A percentile compares a stretch with the other conserved stretches of the same genome.
Conservation (phyloP, 1,140 invertebrate genomes). For the Teleogryllus occipitalis region DNA sequence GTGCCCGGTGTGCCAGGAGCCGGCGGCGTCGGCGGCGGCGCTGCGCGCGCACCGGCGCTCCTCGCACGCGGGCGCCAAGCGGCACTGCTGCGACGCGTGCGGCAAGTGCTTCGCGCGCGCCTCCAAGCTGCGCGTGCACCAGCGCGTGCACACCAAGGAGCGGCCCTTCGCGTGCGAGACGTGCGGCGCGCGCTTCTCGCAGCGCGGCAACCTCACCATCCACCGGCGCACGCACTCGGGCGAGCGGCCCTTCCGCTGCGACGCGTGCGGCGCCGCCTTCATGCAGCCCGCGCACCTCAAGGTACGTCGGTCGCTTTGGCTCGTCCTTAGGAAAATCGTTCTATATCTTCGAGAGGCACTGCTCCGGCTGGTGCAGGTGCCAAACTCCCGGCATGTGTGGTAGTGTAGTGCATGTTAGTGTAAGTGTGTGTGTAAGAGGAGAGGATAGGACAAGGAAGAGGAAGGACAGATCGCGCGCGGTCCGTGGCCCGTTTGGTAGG, state of each 20-base stretch:
- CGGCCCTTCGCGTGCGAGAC: constrained; percentile 55
- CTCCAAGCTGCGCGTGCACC: constrained; percentile 56
- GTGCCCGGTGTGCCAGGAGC: no score
- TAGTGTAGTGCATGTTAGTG: no score
- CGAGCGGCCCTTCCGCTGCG: constrained; percentile 69
- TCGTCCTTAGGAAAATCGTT: no score
- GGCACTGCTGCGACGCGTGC: constrained; percentile 47
- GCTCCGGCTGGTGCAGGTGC: no score
- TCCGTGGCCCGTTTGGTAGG: no score
- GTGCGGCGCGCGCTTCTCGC: constrained; percentile 52
- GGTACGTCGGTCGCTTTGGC: no score
- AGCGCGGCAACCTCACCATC: constrained; percentile 52
- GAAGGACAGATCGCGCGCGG: no score
- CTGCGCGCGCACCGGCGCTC: not conserved
- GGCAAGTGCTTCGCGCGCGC: constrained; percentile 58
- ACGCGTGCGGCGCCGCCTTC: constrained; percentile 56
- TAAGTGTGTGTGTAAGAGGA: no score
- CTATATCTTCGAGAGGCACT: no score
- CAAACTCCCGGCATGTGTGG: no score
- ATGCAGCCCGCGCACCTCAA: constrained; percentile 45
- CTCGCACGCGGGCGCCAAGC: not conserved
- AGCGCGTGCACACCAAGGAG: constrained; percentile 30
- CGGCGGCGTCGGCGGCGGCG: no score
- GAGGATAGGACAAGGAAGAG: no score
- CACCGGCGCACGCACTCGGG: constrained; percentile 62